A percentile compares a stretch with the other conserved stretches of the same genome.
Conservation (phyloP, 2,113 vertebrate genomes). For the Notarius quadriscutis region DNA sequence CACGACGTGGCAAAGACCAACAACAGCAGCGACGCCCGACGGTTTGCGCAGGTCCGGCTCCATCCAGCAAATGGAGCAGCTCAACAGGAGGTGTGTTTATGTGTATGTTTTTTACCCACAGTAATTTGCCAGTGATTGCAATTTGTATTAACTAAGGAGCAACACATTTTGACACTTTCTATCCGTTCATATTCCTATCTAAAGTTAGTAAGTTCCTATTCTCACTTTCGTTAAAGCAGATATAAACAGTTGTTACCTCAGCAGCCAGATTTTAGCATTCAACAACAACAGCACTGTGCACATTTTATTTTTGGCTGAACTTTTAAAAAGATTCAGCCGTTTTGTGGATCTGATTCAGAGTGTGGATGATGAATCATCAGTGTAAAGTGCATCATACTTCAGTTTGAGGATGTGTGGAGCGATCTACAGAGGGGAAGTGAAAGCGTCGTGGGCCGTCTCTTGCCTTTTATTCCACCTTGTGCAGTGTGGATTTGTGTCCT, state of each 20-base stretch:
- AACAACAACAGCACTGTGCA: background rate
- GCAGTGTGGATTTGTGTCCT: background rate
- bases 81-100: constrained; percentile 79
- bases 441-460: background rate
- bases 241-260: background rate
- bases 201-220: background rate
- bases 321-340: background rate
- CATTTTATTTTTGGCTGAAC: background rate
- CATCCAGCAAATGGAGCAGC: constrained; percentile 90
- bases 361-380: constrained; percentile 4
- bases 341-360: background rate
- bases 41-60: constrained; percentile 83
- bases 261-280: background rate
- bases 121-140: background rate
- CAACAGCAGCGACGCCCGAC: constrained; percentile 79
- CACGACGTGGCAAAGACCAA: constrained; percentile 88
- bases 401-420: background rate
- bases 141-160: background rate
- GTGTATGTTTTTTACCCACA: background rate
- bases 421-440: constrained; percentile 14
- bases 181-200: background rate
- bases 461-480: background rate
- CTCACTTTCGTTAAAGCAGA: background rate
- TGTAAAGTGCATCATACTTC: constrained; percentile 4
- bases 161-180: background rate